These are phyloP conservation scores for Sorex fumeus DNA, from an alignment of 2,113 vertebrate species.

Conservation along the genomic window DNA sequence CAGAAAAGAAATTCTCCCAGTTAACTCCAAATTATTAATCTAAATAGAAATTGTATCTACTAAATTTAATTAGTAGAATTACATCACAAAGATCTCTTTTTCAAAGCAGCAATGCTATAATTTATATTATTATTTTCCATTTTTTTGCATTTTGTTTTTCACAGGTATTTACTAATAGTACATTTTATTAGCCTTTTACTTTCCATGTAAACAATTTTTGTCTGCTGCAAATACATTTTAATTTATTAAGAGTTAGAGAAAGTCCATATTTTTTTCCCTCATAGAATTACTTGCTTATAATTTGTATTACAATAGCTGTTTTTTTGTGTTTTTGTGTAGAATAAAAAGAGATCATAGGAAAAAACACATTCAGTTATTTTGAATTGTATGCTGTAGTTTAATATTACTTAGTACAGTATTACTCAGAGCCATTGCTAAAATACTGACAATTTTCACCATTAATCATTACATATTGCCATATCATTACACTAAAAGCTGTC, in stretches of 20 bases:
- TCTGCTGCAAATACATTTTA: background rate
- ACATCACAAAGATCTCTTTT: background rate
- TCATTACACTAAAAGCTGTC: constrained; percentile 19
- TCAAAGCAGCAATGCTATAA: background rate
- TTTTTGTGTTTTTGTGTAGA: background rate
- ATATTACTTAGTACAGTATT: background rate
- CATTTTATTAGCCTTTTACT: constrained; percentile 1
- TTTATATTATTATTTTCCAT: background rate
- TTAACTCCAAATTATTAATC: background rate
- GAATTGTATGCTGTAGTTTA: background rate
- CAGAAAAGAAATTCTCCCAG: background rate
- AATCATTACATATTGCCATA: constrained; percentile 51
- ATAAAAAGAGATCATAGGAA: background rate
- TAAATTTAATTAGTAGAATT: background rate
- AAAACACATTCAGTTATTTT: constrained; percentile 11
- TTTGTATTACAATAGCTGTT: background rate
- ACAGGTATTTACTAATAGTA: background rate
- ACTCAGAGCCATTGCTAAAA: constrained; percentile 13
- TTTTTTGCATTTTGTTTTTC: constrained; percentile 9
- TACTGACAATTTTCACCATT: constrained; percentile 49
- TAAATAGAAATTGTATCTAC: background rate
- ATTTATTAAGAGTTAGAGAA: background rate
- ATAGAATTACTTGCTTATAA: constrained; percentile 12
- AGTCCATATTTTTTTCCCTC: background rate
- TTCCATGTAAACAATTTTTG: background rate